Conservation (phyloP, 2,797 vertebrate genomes). For the Podarcis lilfordi region DNA sequence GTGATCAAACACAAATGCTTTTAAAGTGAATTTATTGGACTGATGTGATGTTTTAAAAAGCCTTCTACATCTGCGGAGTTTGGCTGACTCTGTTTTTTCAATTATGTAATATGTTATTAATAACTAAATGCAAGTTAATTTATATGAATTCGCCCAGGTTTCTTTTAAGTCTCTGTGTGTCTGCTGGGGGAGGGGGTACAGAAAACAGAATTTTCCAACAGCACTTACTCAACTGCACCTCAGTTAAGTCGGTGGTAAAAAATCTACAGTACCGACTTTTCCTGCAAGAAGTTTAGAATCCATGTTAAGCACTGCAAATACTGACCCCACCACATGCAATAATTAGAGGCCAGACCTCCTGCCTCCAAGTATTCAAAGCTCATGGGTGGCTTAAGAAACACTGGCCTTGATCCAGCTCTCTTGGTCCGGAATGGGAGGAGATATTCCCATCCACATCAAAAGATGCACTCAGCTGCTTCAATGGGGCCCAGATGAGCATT, state of each 20-base stretch:
- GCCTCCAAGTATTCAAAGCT: constrained; percentile 1
- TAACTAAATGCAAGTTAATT: constrained; percentile 22
- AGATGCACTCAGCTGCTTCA: background rate
- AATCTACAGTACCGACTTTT: background rate
- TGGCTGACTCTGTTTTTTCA: constrained; percentile 31
- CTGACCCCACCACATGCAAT: background rate
- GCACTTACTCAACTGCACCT: background rate
- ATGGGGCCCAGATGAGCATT: background rate
- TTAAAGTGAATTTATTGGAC: constrained; percentile 20
- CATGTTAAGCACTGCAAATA: background rate
- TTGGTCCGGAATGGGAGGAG: background rate
- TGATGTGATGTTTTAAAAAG: constrained; percentile 27
- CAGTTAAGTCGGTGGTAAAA: constrained; percentile 1
- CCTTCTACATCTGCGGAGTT: constrained; percentile 11
- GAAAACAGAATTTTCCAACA: background rate
- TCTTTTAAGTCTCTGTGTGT: background rate
- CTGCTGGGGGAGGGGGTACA: background rate
- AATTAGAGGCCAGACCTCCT: constrained; percentile 19
- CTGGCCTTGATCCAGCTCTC: background rate
- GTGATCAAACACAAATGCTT: constrained; percentile 30
- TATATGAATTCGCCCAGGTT: constrained; percentile 6
- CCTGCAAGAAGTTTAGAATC: background rate
- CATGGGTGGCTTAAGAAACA: constrained; percentile 13
- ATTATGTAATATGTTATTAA: constrained; percentile 42
- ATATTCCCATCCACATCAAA: background rate